phyloP scores from a whole-genome alignment of 1,140 invertebrate species.

The Apolygus lucorum region DNA sequence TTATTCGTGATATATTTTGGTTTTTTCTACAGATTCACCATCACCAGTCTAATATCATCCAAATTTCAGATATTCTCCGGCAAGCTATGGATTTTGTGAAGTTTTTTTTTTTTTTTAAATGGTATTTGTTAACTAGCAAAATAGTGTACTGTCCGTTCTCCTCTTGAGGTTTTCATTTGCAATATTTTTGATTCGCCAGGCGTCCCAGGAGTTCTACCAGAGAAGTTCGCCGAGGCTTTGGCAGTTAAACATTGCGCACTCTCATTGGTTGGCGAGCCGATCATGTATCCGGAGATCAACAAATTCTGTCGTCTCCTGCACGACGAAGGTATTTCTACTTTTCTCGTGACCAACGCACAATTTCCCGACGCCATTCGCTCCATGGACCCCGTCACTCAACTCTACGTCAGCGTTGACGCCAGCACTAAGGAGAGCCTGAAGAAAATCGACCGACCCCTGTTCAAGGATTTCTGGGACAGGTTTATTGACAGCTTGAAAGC shows the following conservation, averaged over 20 bases:
- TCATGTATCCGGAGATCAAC: constrained; percentile 61
- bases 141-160: no score
- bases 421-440: constrained; percentile 54
- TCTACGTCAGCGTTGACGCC: constrained; percentile 58
- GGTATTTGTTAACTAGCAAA: no score
- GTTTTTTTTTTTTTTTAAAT: no score
- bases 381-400: constrained; percentile 51
- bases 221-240: constrained; percentile 48
- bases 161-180: no score
- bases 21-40: no score
- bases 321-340: constrained; percentile 47
- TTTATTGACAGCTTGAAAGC: constrained; percentile 50
- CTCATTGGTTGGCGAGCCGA: constrained; percentile 57
- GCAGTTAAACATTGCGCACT: constrained; percentile 49
- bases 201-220: constrained; percentile 50
- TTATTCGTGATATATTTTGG: no score
- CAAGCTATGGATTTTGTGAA: no score
- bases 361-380: constrained; percentile 36
- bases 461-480: constrained; percentile 54
- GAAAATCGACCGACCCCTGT: constrained; percentile 55
- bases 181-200: constrained; percentile 37
- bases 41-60: no score
- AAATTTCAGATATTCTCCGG: no score
- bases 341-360: constrained; percentile 50
- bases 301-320: constrained; percentile 48